Percentiles rank a stretch among this genome's conserved stretches.
Evolutionary conservation across 2,113 vertebrate species (phyloP).

Genomic region (Epinephelus lanceolatus): DNA sequence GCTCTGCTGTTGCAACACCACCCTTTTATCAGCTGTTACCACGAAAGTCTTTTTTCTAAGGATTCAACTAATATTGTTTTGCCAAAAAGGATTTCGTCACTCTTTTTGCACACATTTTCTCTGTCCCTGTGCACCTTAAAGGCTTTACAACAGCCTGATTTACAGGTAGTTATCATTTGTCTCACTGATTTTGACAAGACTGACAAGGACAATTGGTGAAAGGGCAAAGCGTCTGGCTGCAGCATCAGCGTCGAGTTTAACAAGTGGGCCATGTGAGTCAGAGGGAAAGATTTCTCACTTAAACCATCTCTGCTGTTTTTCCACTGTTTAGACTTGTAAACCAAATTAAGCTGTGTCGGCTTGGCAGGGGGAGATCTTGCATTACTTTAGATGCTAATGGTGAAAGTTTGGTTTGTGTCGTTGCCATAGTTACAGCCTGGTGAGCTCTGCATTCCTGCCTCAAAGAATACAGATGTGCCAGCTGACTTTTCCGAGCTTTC

Average conservation of each 20-base stretch:
- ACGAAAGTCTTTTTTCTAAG: not conserved
- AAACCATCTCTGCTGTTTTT: conserved; percentile 19
- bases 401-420: not conserved
- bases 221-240: conserved; percentile 17
- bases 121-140: not conserved
- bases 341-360: not conserved
- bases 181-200: not conserved
- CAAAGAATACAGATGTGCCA: not conserved
- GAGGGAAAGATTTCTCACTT: conserved; percentile 22
- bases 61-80: not conserved
- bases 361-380: not conserved
- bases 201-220: not conserved
- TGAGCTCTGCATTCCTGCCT: conserved; percentile 1
- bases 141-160: not conserved
- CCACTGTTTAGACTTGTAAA: conserved; percentile 36
- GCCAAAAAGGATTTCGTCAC: not conserved
- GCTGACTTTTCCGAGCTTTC: not conserved
- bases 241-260: conserved; percentile 21
- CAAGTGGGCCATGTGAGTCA: conserved; percentile 62
- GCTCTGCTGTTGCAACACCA: not conserved
- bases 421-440: conserved; percentile 12
- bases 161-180: not conserved
- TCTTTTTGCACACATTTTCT: not conserved
- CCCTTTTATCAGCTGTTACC: not conserved
- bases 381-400: conserved; percentile 11